phyloP scores from a whole-genome alignment of 2,888 invertebrate species.

The Drosophila imparisetae region DNA sequence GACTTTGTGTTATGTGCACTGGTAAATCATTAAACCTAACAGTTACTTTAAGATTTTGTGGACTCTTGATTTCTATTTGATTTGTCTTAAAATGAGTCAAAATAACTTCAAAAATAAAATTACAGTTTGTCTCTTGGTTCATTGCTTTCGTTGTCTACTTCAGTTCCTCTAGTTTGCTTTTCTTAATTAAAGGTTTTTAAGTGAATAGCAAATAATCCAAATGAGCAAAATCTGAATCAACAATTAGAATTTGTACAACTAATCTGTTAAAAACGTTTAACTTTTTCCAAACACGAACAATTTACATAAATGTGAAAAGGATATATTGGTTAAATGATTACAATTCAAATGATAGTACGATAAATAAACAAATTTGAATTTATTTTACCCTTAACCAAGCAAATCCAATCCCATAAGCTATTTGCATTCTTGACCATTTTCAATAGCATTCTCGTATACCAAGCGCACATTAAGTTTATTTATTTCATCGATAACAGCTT shows the following conservation, averaged over 20 bases:
- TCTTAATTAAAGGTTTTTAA: not conserved
- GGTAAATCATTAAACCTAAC: constrained; percentile 47
- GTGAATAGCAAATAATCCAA: not conserved
- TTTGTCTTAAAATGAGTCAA: constrained; percentile 60
- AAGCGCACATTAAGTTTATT: not conserved
- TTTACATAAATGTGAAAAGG: not conserved
- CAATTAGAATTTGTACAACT: constrained; percentile 12
- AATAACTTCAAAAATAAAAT: constrained; percentile 71
- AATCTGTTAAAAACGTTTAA: not conserved
- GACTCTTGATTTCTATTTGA: constrained; percentile 35
- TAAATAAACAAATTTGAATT: constrained; percentile 4
- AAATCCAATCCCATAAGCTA: not conserved
- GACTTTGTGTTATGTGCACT: constrained; percentile 69
- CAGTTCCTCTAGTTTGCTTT: not conserved
- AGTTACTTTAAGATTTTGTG: constrained; percentile 53
- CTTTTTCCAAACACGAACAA: constrained; percentile 2
- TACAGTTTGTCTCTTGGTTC: not conserved
- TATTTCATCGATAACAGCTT: not conserved
- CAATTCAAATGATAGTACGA: constrained; percentile 24
- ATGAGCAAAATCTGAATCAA: constrained; percentile 2
- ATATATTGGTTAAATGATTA: constrained; percentile 5
- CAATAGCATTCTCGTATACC: not conserved
- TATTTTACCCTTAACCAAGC: not conserved
- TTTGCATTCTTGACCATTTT: not conserved
- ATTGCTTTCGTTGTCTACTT: not conserved